Base-by-base conservation (phyloP, 2,888 invertebrate species). In the Tridacna gigas region DNA sequence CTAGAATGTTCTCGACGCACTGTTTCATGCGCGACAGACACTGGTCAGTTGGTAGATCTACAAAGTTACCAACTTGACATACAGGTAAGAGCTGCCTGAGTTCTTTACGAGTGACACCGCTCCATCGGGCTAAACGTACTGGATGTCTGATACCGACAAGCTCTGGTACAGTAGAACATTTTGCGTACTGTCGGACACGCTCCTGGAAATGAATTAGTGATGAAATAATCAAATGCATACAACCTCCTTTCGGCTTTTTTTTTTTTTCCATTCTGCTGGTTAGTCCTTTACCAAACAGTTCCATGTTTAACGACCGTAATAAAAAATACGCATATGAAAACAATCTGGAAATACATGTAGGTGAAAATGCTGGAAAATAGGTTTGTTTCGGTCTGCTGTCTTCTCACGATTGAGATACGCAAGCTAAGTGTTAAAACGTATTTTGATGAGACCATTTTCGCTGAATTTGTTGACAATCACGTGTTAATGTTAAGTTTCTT, bases 21-120 rank as follows among this genome's bases (percentile, higher is more conserved):
- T 84, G 78, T 37, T 80, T 84, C 61, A 84, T 67, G 20, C 84
- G 60, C 12, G 67, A 25, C 47, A 82, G 37, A 48, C 73, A 80
- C 22, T 80, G 47, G 7, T 80, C 80, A 13, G 60, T 67, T 37
- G 82, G 74, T 48, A 84, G 28, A 20, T 77, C 67, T 7, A 76
- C 73, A 26, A 60, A 60, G 25, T 37, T 73, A 12, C 86, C 86
- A 18, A 86, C 76, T 15, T 73, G 80, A 60, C 78, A 84, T 0
- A 48, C 74, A 0, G 67, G 69, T 20, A 86, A 77, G 9, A 86
- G 56, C 18, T 63, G 51, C 3, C 56, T 37, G 3, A 84, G 47
- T n/a, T 80, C 82, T 25, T 78, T 80, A 9, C 82, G 56, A 1
- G 84, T 66, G 18, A 86, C 80, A 26, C 82, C 78, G 18, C 75